Conservation (phyloP, 2,113 vertebrate genomes). For the Pungitius pungitius region DNA sequence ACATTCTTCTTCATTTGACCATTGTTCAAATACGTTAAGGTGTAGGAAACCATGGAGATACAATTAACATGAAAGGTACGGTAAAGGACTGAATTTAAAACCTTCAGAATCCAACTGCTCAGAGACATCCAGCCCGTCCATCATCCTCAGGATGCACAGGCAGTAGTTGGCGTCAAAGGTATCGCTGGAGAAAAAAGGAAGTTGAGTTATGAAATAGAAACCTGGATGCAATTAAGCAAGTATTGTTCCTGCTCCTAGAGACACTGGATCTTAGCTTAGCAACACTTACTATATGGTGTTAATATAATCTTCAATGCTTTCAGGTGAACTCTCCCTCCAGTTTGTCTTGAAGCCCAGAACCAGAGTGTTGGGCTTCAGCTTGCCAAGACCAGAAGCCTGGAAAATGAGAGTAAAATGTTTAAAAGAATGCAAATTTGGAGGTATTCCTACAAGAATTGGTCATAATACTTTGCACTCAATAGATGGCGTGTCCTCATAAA, state of each 20-base stretch:
- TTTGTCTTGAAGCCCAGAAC: constrained; percentile 81
- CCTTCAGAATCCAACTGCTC: constrained; percentile 73
- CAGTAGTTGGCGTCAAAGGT: constrained; percentile 79
- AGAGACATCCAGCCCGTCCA: constrained; percentile 72
- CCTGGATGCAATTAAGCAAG: not conserved
- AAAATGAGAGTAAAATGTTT: not conserved
- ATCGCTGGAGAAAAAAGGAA: constrained; percentile 65
- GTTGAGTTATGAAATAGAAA: not conserved
- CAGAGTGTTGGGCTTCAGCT: constrained; percentile 81
- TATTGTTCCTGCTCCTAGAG: not conserved
- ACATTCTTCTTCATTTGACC: not conserved
- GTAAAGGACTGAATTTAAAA: constrained; percentile 20
- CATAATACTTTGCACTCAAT: not conserved
- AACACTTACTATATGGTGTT: constrained; percentile 80
- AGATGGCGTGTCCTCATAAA: too few relatives aligned
- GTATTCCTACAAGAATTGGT: too few relatives aligned
- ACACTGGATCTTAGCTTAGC: not conserved
- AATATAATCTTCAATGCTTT: constrained; percentile 78
- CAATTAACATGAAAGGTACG: not conserved
- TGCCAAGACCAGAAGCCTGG: constrained; percentile 80
- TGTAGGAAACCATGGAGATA: not conserved
- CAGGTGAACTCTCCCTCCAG: constrained; percentile 75
- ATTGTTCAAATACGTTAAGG: not conserved
- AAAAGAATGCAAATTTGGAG: not conserved
- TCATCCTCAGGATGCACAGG: constrained; percentile 79